Conservation (phyloP, 1,140 invertebrate genomes). For the Trichoplusia ni region DNA sequence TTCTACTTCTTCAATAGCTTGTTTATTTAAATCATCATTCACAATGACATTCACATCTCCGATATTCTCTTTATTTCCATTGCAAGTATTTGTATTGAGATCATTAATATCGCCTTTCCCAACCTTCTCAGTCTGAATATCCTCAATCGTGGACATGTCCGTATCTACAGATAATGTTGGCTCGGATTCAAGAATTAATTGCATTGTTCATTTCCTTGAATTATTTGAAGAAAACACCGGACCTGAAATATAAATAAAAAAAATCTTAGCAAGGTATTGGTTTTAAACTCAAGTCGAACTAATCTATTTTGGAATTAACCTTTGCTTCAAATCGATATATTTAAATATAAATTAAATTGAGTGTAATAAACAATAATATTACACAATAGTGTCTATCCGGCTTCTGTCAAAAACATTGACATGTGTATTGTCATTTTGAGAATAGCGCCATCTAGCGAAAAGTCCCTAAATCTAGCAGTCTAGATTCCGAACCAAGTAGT, state of each 20-base stretch:
- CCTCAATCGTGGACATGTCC: slow-evolving; percentile 60
- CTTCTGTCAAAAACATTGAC: neutral
- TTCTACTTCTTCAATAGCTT: neutral
- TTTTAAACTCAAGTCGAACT: too few relatives aligned
- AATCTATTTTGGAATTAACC: neutral
- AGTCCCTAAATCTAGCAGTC: neutral
- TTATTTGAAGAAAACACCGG: neutral
- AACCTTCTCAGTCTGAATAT: slow-evolving; percentile 49
- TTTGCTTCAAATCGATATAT: neutral
- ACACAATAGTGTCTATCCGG: too few relatives aligned
- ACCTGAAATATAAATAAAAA: slow-evolving; percentile 32
- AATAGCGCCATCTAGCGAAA: neutral
- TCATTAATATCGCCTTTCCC: slow-evolving; percentile 41
- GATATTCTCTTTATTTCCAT: slow-evolving; percentile 47
- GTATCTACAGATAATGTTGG: slow-evolving; percentile 49
- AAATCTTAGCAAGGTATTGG: too few relatives aligned
- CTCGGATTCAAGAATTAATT: slow-evolving; percentile 70
- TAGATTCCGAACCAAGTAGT: neutral
- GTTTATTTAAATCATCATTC: neutral
- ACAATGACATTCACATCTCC: neutral
- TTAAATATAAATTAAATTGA: neutral
- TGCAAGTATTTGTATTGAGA: slow-evolving; percentile 31
- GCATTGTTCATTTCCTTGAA: slow-evolving; percentile 65
- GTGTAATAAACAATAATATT: neutral
- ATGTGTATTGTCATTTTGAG: neutral